Conservation (phyloP, 23 tunicate species). For the Oikopleura dioica region DNA sequence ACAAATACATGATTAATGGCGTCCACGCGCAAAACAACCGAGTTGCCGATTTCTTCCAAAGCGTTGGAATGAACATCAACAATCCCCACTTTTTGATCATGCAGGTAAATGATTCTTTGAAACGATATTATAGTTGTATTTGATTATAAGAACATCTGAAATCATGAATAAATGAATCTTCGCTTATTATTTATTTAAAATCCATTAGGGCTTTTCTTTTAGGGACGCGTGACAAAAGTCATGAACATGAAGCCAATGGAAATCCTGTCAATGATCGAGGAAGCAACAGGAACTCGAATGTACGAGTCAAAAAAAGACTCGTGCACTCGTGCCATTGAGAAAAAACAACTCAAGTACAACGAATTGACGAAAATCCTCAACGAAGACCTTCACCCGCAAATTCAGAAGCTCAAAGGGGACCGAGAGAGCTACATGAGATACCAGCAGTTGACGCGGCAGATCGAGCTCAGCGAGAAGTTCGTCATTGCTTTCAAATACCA, state of each 20-base stretch:
- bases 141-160: neutral
- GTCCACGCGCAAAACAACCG: constrained; percentile 72
- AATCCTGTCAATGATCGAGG: constrained; percentile 84
- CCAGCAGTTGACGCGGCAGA: constrained; percentile 54
- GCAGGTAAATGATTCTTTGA: too few species aligned
- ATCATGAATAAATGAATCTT: too few species aligned
- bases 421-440: constrained; percentile 41
- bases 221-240: constrained; percentile 18
- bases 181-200: too few species aligned
- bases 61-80: constrained; percentile 69
- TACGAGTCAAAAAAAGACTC: constrained; percentile 75
- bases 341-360: constrained; percentile 46
- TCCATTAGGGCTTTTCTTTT: neutral
- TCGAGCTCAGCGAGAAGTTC: constrained; percentile 26
- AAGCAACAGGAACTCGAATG: constrained; percentile 92
- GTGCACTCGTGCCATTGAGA: constrained; percentile 52
- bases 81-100: constrained; percentile 89
- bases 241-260: constrained; percentile 98
- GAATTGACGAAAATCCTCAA: constrained; percentile 18
- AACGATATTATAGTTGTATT: too few species aligned
- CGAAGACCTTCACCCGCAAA: constrained; percentile 61
- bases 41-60: constrained; percentile 69
- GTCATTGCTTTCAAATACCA: constrained; percentile 46
- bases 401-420: constrained; percentile 49
- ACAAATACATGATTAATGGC: constrained; percentile 74